These are phyloP conservation scores for Fragum whitleyi DNA, from an alignment of 2,888 invertebrate genomes.

Conservation along the genomic window DNA sequence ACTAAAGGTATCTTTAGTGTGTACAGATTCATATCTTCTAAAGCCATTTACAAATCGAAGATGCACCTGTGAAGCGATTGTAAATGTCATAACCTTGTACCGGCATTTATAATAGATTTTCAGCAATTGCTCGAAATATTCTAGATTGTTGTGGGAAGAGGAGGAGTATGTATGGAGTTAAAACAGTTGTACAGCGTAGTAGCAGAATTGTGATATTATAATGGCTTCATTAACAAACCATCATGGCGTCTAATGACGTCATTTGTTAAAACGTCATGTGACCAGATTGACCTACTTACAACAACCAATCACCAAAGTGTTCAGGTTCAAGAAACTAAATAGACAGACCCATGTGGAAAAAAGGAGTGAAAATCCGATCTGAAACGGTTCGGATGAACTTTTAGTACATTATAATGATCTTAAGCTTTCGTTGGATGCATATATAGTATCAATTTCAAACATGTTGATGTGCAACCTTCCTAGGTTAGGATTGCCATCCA, in stretches of 20 bases:
- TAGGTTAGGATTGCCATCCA: no score
- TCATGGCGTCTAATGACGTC: slow-evolving; percentile 11
- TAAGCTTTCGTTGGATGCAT: no score
- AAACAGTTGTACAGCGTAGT: slow-evolving; percentile 7
- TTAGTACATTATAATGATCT: no score
- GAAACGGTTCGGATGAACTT: neutral
- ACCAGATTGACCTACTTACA: slow-evolving; percentile 5
- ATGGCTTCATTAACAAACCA: slow-evolving; percentile 16
- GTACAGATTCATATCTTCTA: slow-evolving; percentile 23
- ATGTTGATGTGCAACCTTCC: no score
- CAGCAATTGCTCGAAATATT: neutral
- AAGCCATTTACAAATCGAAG: slow-evolving; percentile 11
- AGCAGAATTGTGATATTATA: slow-evolving; percentile 30
- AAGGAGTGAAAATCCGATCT: neutral
- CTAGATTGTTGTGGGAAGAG: slow-evolving; percentile 17
- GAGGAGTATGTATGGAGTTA: neutral
- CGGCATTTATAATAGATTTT: neutral
- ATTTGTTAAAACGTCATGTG: slow-evolving; percentile 5
- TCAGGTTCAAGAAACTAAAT: slow-evolving; percentile 24
- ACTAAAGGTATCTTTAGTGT: slow-evolving; percentile 22
- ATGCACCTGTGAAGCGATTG: neutral
- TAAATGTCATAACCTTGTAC: neutral
- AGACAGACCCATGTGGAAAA: neutral
- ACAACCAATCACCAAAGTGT: slow-evolving; percentile 25
- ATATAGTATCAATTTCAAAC: no score